Evolutionary conservation across 2,113 vertebrate genomes (phyloP).

Genomic region (Myanophis thanlyinensis): DNA sequence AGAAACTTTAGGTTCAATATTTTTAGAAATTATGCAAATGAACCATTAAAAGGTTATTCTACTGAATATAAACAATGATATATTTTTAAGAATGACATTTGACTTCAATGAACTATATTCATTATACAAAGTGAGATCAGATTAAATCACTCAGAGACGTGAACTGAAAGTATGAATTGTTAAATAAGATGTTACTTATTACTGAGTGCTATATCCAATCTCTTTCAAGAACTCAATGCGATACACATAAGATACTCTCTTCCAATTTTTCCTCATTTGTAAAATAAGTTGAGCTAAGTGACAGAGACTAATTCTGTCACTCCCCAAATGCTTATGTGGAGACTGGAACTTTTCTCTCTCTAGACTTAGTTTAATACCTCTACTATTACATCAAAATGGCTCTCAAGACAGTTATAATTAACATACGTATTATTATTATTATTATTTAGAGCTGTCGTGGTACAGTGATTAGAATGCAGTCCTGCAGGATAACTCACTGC

Average conservation of each 20-base stretch:
- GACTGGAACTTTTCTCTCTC: neutral
- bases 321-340: neutral
- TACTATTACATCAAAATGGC: neutral
- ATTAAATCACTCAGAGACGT: neutral
- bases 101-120: neutral
- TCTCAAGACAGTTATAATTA: neutral
- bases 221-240: neutral
- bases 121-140: neutral
- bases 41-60: neutral
- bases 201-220: neutral
- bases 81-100: neutral
- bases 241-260: neutral
- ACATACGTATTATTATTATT: neutral
- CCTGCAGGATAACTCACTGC: too few relatives aligned
- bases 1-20: neutral
- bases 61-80: neutral
- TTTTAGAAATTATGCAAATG: neutral
- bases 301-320: neutral
- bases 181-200: neutral
- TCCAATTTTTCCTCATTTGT: neutral
- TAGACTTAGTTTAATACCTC: neutral
- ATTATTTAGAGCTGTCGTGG: too few relatives aligned
- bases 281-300: neutral
- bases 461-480: too few relatives aligned
- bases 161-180: neutral